phyloP scores from a whole-genome alignment of 2,888 invertebrate genomes.

The Stenoptilia bipunctidactyla region DNA sequence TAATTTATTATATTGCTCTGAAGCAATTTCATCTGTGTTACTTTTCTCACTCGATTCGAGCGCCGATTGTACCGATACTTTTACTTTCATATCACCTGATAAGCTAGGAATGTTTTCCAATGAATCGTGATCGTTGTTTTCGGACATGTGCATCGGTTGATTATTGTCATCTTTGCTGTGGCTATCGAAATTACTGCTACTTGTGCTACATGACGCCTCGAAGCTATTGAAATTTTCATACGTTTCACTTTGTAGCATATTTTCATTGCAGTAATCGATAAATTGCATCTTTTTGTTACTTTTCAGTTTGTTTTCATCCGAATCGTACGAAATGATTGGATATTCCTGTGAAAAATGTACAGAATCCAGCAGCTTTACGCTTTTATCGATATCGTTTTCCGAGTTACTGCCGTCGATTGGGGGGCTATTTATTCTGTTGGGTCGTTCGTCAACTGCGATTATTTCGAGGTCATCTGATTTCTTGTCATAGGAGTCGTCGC shows the following conservation, averaged over 20 bases:
- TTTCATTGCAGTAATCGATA: slow-evolving; percentile 49
- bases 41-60: slow-evolving; percentile 32
- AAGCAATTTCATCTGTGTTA: slow-evolving; percentile 27
- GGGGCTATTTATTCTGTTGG: slow-evolving; percentile 26
- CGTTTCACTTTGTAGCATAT: slow-evolving; percentile 60
- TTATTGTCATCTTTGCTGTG: slow-evolving; percentile 38
- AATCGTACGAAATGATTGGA: slow-evolving; percentile 35
- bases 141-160: slow-evolving; percentile 39
- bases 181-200: slow-evolving; percentile 40
- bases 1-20: slow-evolving; percentile 33
- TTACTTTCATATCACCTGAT: slow-evolving; percentile 45
- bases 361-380: slow-evolving; percentile 45
- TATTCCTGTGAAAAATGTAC: slow-evolving; percentile 47
- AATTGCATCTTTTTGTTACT: slow-evolving; percentile 29
- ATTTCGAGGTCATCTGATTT: slow-evolving; percentile 57
- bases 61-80: slow-evolving; percentile 33
- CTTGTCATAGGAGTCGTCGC: slow-evolving; percentile 74
- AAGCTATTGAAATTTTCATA: slow-evolving; percentile 59
- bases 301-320: slow-evolving; percentile 30
- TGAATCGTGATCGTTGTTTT: slow-evolving; percentile 47
- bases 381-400: slow-evolving; percentile 30
- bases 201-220: slow-evolving; percentile 43
- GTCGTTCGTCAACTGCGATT: slow-evolving; percentile 30
- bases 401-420: slow-evolving; percentile 28
- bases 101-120: slow-evolving; percentile 35